These are phyloP conservation scores for Heterocephalus glaber DNA, from an alignment of 2,113 vertebrate species.

Conservation along the genomic window DNA sequence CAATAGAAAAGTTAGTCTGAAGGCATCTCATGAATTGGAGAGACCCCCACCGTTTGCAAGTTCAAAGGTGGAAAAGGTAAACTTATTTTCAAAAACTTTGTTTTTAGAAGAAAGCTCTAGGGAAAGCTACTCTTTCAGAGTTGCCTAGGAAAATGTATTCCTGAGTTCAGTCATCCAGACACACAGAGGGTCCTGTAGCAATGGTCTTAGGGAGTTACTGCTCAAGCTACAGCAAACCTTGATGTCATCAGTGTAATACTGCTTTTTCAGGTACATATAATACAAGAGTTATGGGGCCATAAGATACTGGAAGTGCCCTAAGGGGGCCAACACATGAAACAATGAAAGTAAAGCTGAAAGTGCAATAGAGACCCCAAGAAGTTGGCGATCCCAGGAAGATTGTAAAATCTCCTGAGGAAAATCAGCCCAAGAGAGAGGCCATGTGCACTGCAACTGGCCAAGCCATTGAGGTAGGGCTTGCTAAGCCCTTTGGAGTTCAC, in stretches of 20 bases:
- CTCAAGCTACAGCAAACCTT: not conserved
- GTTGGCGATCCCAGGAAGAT: no score
- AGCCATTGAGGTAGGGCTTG: not conserved
- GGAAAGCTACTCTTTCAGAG: not conserved
- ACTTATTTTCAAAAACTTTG: not conserved
- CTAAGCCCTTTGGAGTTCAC: not conserved
- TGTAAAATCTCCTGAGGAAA: no score
- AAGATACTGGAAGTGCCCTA: not conserved
- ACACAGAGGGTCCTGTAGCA: not conserved
- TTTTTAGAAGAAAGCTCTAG: not conserved
- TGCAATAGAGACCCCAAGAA: no score
- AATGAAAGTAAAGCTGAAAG: no score
- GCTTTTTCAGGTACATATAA: not conserved
- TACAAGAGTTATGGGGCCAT: not conserved
- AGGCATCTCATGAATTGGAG: not conserved
- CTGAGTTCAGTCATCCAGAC: not conserved
- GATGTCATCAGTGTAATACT: not conserved
- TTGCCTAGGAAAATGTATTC: not conserved
- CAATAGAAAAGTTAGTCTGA: not conserved
- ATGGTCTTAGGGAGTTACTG: not conserved
- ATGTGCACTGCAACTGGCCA: not conserved
- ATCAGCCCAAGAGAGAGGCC: no score
- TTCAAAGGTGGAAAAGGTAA: not conserved
- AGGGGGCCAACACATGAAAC: not conserved
- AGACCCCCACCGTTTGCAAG: not conserved